phyloP scores from a whole-genome alignment of 2,113 vertebrate species.

The Channa argus region DNA sequence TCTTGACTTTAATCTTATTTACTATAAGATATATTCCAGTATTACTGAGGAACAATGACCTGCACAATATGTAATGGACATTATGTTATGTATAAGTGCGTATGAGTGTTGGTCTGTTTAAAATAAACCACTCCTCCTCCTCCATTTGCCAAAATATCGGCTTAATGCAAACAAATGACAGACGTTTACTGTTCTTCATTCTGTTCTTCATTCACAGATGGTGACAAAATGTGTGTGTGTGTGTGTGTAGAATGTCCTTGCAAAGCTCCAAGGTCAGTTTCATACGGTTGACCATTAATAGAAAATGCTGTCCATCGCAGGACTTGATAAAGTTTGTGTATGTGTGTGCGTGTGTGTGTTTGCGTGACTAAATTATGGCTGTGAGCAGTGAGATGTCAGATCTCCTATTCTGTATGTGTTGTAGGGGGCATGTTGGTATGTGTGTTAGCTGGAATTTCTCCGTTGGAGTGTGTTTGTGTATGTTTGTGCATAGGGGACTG shows the following conservation, averaged over 20 bases:
- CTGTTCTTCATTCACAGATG: slow-evolving; percentile 3
- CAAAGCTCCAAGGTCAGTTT: slow-evolving; percentile 32
- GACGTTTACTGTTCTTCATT: slow-evolving; percentile 16
- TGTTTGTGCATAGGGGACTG: slow-evolving; percentile 12
- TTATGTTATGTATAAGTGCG: too few relatives aligned
- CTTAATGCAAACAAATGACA: neutral
- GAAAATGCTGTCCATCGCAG: neutral
- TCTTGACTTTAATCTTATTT: too few relatives aligned
- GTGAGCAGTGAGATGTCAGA: slow-evolving; percentile 18
- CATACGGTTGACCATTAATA: slow-evolving; percentile 25
- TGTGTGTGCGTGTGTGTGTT: neutral
- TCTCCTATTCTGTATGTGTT: slow-evolving; percentile 24
- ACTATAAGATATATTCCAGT: too few relatives aligned
- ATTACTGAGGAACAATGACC: neutral
- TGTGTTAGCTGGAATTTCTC: slow-evolving; percentile 9
- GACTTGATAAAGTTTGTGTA: too few relatives aligned
- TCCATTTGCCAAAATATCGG: neutral
- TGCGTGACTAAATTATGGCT: neutral
- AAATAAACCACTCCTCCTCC: neutral
- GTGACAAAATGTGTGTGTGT: slow-evolving; percentile 20
- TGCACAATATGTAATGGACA: too few relatives aligned
- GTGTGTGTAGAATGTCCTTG: slow-evolving; percentile 44
- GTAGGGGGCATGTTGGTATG: neutral
- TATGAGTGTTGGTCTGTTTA: neutral
- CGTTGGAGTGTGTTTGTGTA: slow-evolving; percentile 12